phyloP scores from a whole-genome alignment of 2,888 invertebrate species.

The Nomada ruficornis region DNA sequence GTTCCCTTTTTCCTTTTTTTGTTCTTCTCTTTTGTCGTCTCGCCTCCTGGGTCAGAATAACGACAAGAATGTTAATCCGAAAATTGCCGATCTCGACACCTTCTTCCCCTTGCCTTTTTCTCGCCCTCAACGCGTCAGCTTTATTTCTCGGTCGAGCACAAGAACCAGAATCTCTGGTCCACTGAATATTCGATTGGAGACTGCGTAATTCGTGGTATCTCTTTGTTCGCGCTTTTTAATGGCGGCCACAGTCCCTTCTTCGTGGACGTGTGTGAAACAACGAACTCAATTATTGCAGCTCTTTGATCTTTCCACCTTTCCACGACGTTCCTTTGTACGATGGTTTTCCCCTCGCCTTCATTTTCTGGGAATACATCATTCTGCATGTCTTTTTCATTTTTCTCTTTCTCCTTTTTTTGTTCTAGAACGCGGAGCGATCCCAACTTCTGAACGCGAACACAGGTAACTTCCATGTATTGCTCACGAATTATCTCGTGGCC shows the following conservation, averaged over 20 bases:
- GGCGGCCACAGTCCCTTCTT: conserved; percentile 2
- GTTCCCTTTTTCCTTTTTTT: background rate
- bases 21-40: conserved; percentile 37
- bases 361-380: background rate
- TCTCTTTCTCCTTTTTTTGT: background rate
- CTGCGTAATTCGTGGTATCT: conserved; percentile 30
- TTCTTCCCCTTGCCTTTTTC: background rate
- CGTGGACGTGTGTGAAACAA: conserved; percentile 12
- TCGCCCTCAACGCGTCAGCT: conserved; percentile 3
- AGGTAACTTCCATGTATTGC: no score
- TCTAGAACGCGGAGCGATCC: background rate
- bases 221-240: conserved; percentile 10
- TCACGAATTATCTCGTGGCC: no score
- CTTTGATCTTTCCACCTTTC: background rate
- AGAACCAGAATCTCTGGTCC: conserved; percentile 25
- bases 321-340: background rate
- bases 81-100: conserved; percentile 57
- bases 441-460: no score
- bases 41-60: conserved; percentile 35
- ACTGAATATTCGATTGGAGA: conserved; percentile 59
- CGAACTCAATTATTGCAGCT: conserved; percentile 29
- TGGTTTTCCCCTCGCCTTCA: background rate
- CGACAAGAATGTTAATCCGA: conserved; percentile 59
- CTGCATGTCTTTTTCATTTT: background rate
- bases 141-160: conserved; percentile 1